A percentile compares a stretch with the other conserved stretches of the same genome.
Evolutionary conservation across 2,797 vertebrate genomes (phyloP).

Genomic region (Lepidocolaptes lacrymiger): DNA sequence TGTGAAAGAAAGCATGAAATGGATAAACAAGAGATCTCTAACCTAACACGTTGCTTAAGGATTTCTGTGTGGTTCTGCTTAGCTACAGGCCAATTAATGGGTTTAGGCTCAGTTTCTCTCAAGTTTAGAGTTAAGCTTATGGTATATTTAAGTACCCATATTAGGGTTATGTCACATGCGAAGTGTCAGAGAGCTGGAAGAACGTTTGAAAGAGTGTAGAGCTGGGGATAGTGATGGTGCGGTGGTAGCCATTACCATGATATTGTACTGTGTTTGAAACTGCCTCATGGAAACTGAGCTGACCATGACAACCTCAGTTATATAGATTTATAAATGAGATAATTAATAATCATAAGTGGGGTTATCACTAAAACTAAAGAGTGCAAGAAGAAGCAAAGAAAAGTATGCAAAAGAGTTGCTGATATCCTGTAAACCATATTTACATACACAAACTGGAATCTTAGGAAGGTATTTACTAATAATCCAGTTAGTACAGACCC

Average conservation of each 20-base stretch:
- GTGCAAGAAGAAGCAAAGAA: rapidly evolving
- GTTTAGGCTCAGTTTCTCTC: neutral
- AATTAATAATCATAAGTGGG: neutral
- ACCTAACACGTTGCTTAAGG: neutral
- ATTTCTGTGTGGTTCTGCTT: neutral
- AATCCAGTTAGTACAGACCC: neutral
- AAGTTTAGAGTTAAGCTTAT: neutral
- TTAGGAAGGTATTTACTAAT: neutral
- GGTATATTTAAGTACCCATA: neutral
- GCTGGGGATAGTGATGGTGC: neutral
- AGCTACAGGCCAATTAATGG: neutral
- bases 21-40: slow-evolving; percentile 2
- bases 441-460: neutral
- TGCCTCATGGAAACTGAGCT: neutral
- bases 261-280: neutral
- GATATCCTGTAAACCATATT: neutral
- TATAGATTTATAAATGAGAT: neutral
- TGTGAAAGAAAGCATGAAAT: slow-evolving; percentile 39
- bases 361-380: neutral
- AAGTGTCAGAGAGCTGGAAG: neutral
- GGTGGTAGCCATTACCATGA: neutral
- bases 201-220: neutral
- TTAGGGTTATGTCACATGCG: neutral
- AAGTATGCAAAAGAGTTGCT: neutral
- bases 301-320: neutral